Evolutionary conservation across 2,888 invertebrate genomes (phyloP).

Genomic region (Macrosiphum euphorbiae): DNA sequence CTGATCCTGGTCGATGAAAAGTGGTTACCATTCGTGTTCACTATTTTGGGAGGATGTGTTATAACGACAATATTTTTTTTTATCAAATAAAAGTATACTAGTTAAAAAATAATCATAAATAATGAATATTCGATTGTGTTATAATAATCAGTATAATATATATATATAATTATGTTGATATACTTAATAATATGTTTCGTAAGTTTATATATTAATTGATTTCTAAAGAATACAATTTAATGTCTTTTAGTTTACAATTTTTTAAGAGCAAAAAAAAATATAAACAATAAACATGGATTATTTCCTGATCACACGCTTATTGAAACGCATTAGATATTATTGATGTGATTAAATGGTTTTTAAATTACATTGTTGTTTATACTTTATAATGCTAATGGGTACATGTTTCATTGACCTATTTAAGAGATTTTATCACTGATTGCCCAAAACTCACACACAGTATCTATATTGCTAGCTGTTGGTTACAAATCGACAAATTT

Average conservation of each 20-base stretch:
- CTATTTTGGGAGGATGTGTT: neutral
- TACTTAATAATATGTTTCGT: neutral
- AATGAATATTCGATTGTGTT: neutral
- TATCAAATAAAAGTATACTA: neutral
- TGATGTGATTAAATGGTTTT: neutral
- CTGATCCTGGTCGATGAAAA: neutral
- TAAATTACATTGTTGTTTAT: neutral
- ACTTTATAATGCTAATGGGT: neutral
- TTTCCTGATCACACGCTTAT: rapidly evolving
- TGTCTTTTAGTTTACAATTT: neutral
- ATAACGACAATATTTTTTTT: neutral
- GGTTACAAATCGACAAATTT: neutral
- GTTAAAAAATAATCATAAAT: neutral
- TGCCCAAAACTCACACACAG: neutral
- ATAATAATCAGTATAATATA: no score
- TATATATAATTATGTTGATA: neutral
- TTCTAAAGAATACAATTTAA: neutral
- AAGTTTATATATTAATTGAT: neutral
- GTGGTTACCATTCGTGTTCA: no score
- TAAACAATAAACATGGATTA: neutral
- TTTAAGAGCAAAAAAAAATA: neutral
- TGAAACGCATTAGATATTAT: neutral
- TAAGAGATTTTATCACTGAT: neutral
- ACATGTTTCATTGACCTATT: neutral
- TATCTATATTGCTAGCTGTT: neutral